A percentile compares a stretch with the other conserved stretches of the same genome.
Conservation (phyloP, 2,888 invertebrate genomes). For the Arenicola marina region DNA sequence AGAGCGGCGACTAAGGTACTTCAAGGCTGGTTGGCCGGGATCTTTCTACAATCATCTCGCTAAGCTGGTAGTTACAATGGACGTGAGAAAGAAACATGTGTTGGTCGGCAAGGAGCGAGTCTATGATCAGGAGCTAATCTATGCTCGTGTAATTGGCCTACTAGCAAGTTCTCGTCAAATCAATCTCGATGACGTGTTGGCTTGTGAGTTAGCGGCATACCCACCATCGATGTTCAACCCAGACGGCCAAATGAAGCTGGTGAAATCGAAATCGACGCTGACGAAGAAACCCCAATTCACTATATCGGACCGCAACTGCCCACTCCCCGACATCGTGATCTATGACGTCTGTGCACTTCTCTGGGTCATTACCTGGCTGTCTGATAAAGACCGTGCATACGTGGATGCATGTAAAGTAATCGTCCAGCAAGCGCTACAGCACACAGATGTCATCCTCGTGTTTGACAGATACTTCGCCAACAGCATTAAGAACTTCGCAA, state of each 20-base stretch:
- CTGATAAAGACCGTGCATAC: conserved; percentile 8
- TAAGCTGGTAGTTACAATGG: conserved; percentile 5
- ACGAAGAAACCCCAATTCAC: conserved; percentile 10
- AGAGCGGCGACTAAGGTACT: not conserved
- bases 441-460: conserved; percentile 3
- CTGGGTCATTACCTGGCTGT: conserved; percentile 10
- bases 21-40: conserved; percentile 9
- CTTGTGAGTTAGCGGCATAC: conserved; percentile 18
- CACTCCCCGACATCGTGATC: conserved; percentile 2
- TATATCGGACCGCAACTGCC: conserved; percentile 12
- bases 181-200: conserved; percentile 16
- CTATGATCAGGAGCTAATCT: conserved; percentile 11
- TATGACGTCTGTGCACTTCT: conserved; percentile 14
- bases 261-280: conserved; percentile 5
- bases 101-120: conserved; percentile 8
- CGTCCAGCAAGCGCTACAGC: conserved; percentile 8
- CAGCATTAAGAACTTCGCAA: not conserved
- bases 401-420: conserved; percentile 8
- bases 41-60: conserved; percentile 3
- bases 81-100: conserved; percentile 10
- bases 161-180: conserved; percentile 5
- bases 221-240: conserved; percentile 21
- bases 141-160: conserved; percentile 16
- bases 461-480: conserved; percentile 10
- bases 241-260: conserved; percentile 12